Evolutionary conservation across 2,888 invertebrate species (phyloP), one percentile per base, ranked within the genome.

Genomic region (Andricus quercusramuli): DNA sequence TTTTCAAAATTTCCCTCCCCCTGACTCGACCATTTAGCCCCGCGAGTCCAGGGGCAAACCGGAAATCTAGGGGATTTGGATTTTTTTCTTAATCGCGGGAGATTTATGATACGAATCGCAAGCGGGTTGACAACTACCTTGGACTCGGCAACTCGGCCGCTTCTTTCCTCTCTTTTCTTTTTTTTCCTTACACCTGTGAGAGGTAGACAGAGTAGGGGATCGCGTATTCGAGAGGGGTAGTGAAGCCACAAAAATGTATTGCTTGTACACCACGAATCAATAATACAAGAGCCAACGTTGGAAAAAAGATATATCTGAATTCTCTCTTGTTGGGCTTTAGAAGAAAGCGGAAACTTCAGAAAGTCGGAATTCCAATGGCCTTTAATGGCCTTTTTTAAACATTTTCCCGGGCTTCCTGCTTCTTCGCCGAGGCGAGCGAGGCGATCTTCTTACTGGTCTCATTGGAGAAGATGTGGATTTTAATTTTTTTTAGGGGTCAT

Each of bases 161-260:
- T 88, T 87, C 82, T 87, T 87, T 89, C 85, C 84, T 87, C 83
- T 85, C 82, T 86, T 85, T 84, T 83, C 81, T 84, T 86, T 83
- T 80, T 65, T 86, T 84, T 87, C 86, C 85, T 90, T 90, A 88
- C 88, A 90, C 90, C 89, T 90, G 88, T 87, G 84, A 82, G 83
- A 86, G 84, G 85, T 84, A 89, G 84, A 85, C 85, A 86, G 85
- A 87, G 89, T 87, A 89, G 89, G 89, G 86, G 87, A 90, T 87
- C 83, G 86, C 86, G 86, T 88, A 89, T 89, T 90, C 88, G 87
- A 88, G 90, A 88, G 89, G 90, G 89, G 86, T 88, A 88, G 86
- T 78, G 91, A 91, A 91, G 90, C 91, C 91, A 83, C 86, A 90
- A 88, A 90, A 90, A 88, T 90, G 90, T 89, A 86, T 90, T 90